Percentiles rank a stretch among this genome's conserved stretches.
These are phyloP conservation scores for Mus caroli DNA, from an alignment of 2,797 vertebrate genomes.

Conservation along the genomic window DNA sequence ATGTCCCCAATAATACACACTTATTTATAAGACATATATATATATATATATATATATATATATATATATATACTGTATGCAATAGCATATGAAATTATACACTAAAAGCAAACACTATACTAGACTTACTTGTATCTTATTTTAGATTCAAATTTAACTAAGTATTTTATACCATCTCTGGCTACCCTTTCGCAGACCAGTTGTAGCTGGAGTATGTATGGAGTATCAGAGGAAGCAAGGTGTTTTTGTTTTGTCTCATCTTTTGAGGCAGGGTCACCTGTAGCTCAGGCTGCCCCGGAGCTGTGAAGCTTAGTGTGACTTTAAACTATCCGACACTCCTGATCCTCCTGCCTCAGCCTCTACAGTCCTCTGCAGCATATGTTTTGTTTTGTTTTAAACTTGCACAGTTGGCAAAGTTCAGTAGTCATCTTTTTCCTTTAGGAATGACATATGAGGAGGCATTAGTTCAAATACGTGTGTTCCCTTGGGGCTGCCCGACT, in stretches of 20 bases:
- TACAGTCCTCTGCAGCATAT: not conserved
- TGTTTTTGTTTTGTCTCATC: not conserved
- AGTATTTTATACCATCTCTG: constrained; percentile 11
- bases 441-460: not conserved
- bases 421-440: not conserved
- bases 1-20: not conserved
- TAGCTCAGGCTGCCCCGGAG: not conserved
- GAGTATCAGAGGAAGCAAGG: not conserved
- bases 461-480: not conserved
- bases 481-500: not conserved
- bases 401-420: not conserved
- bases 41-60: too few relatives aligned
- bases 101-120: not conserved
- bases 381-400: constrained; percentile 8
- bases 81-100: constrained; percentile 20
- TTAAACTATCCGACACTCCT: not conserved
- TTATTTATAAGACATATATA: not conserved
- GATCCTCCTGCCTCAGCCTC: not conserved
- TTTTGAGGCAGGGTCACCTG: not conserved
- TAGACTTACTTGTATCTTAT: constrained; percentile 15
- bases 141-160: constrained; percentile 49
- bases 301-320: not conserved
- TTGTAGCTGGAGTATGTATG: not conserved
- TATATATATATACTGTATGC: not conserved
- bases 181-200: not conserved